Evolutionary conservation across 2,888 invertebrate species (phyloP).

Genomic region (Tenthredo amoena): DNA sequence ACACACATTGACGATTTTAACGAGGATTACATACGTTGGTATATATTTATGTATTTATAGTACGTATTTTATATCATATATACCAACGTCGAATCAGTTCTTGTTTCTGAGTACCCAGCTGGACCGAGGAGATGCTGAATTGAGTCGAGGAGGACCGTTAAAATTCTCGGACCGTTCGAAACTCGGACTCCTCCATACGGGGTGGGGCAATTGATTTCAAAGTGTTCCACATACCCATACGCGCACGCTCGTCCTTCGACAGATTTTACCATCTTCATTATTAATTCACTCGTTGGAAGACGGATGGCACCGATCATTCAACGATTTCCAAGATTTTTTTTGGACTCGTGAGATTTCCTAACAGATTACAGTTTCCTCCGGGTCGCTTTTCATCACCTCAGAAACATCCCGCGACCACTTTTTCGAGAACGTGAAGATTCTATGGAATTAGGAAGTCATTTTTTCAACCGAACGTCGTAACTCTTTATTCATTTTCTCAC

Average conservation of each 20-base stretch:
- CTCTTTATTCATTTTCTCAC: not conserved
- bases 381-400: no score
- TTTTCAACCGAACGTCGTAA: not conserved
- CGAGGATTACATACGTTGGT: not conserved
- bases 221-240: not conserved
- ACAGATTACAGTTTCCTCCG: not conserved
- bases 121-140: not conserved
- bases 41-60: not conserved
- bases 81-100: not conserved
- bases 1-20: not conserved
- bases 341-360: not conserved
- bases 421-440: no score
- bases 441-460: not conserved
- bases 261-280: not conserved
- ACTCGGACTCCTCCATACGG: not conserved
- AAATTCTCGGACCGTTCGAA: slow-evolving; percentile 31
- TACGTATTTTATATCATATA: not conserved
- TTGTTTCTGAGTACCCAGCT: not conserved
- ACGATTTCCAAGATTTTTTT: no score
- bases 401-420: no score
- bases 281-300: not conserved
- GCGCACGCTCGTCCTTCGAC: not conserved
- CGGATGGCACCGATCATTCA: no score
- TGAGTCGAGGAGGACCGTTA: slow-evolving; percentile 6
- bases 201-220: not conserved